These are phyloP conservation scores for Cyanistes caeruleus DNA, from an alignment of 2,113 vertebrate species.

Conservation along the genomic window DNA sequence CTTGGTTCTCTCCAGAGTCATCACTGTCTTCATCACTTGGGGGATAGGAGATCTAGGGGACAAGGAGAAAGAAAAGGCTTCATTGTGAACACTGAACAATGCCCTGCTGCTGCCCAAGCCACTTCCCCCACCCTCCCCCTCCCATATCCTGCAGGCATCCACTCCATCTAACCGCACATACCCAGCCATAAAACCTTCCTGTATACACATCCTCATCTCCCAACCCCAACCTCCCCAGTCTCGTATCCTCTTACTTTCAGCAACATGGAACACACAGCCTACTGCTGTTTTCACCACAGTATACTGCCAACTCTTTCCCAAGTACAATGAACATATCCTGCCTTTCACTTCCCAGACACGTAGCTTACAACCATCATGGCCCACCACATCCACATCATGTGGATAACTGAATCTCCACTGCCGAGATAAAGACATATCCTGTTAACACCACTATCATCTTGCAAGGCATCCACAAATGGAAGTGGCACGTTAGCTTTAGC, in stretches of 20 bases:
- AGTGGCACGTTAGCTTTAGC: not conserved
- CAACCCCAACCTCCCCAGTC: not conserved
- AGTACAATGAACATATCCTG: not conserved
- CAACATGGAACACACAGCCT: not conserved
- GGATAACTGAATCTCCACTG: not conserved
- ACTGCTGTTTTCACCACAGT: not conserved
- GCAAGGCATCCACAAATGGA: not conserved
- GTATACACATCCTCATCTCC: not conserved
- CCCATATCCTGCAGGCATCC: not conserved
- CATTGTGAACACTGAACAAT: not conserved
- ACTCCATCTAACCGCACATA: not conserved
- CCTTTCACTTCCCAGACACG: not conserved
- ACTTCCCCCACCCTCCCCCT: not conserved
- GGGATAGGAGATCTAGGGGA: conserved; percentile 86
- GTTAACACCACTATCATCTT: conserved; percentile 2
- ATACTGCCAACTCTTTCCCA: not conserved
- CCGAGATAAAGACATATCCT: not conserved
- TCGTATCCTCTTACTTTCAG: not conserved
- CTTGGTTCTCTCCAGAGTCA: conserved; percentile 91
- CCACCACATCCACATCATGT: conserved; percentile 35
- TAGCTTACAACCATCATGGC: not conserved
- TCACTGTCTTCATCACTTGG: conserved; percentile 90
- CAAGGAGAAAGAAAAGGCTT: conserved; percentile 36
- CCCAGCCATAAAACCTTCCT: not conserved
- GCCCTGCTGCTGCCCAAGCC: not conserved